Evolutionary conservation across 2,797 vertebrate genomes (phyloP), one percentile per base, ranked within the genome.

Genomic region (Melanotaenia nigrans): DNA sequence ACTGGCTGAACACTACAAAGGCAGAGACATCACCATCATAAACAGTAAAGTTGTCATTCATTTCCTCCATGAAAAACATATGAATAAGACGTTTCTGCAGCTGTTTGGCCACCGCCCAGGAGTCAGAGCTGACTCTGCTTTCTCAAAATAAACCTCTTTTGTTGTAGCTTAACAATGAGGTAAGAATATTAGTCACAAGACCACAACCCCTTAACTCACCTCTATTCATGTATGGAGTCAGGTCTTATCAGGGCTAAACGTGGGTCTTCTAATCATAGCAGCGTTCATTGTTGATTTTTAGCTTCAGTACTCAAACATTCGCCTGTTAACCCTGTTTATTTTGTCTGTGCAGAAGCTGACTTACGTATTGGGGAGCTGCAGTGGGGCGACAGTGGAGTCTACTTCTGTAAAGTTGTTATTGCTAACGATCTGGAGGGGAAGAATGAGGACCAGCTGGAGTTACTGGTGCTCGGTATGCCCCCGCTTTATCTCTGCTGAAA

Each of bases 321-420:
- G 9, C 13, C 20, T 58, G 5, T 49, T 54, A 47, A 49, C 20
- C 2, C 9, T 49, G 38, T 75, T 36, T 70, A 24, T 49, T 66
- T 13, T 77, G 36, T 75, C 60, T 24, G 69, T 90, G 73, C 91
- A 99, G 98, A 96, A 91, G 97, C 96, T 8, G 97, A 98, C 81
- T 94, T 99, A 80, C 95, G 96, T 55, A 98, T 99, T 35, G 96
- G 97, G 65, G 95, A 96, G 86, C 78, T 99, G 86, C 94, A 96
- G 92, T 99, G 98, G 98, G 98, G 98, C 8, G 98, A 99, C 94
- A 99, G 97, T 1, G 98, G 98, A 0, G 96, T 98, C 18, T 99
- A 99, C 83, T 96, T 96, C 92, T 99, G 98, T 65, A 95, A 97
- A 68, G 94, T 99, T 53, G 93, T 96, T 76, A 96, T 97, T 32